These are phyloP conservation scores for Babyrousa celebensis DNA, from an alignment of 2,797 vertebrate species.

Conservation along the genomic window DNA sequence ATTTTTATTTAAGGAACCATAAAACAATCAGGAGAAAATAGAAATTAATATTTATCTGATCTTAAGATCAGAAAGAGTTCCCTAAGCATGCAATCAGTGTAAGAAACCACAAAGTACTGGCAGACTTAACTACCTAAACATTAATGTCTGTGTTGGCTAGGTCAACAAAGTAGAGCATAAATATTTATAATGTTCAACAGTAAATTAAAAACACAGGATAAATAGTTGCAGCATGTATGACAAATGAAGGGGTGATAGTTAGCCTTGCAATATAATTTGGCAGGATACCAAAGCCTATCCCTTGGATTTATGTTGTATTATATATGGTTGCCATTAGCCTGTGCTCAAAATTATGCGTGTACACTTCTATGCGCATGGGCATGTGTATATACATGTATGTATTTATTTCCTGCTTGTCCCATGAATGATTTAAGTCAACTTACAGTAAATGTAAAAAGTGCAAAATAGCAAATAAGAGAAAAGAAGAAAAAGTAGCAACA, in stretches of 20 bases:
- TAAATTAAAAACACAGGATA: conserved; percentile 50
- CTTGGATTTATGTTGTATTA: conserved; percentile 61
- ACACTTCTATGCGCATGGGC: background rate
- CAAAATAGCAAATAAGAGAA: background rate
- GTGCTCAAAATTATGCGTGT: background rate
- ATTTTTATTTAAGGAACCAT: conserved; percentile 11
- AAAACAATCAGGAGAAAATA: background rate
- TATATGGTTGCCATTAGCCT: background rate
- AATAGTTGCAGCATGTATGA: background rate
- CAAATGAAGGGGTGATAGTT: background rate
- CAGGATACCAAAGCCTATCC: background rate
- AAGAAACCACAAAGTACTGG: background rate
- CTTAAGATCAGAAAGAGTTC: background rate
- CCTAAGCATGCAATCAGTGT: background rate
- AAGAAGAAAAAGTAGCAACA: background rate
- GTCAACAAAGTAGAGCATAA: conserved; percentile 9
- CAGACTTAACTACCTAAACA: background rate
- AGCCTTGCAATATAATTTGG: background rate
- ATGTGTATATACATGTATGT: background rate
- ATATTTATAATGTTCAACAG: conserved; percentile 9
- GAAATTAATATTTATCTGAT: conserved; percentile 10
- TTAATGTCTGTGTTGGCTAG: background rate
- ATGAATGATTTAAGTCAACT: background rate
- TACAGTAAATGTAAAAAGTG: background rate
- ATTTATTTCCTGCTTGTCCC: conserved; percentile 19